A percentile compares a stretch with the other conserved stretches of the same genome.
Evolutionary conservation across 1,140 invertebrate species (phyloP).

Genomic region (Gyrodactylus salaris): DNA sequence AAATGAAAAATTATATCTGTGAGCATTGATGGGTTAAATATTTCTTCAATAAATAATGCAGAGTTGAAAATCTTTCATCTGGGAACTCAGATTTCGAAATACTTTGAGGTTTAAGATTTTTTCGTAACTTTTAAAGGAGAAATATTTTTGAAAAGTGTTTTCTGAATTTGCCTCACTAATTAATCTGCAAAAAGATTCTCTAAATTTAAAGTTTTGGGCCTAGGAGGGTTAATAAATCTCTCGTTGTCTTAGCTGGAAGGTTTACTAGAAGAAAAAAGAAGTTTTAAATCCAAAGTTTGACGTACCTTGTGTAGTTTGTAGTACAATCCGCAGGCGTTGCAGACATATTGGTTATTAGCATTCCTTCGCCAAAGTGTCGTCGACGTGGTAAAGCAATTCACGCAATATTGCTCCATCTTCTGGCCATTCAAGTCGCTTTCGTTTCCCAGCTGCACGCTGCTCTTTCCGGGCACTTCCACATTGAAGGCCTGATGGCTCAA

Average conservation of each 20-base stretch:
- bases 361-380: conserved; percentile 84
- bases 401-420: conserved; percentile 29
- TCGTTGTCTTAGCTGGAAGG: background rate
- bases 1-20: no score
- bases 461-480: no score
- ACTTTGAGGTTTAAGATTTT: no score
- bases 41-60: background rate
- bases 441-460: no score
- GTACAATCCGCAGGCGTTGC: conserved; percentile 85
- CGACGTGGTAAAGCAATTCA: conserved; percentile 66
- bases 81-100: no score
- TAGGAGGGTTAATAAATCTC: background rate
- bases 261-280: no score
- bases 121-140: background rate
- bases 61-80: no score
- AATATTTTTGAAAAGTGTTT: background rate
- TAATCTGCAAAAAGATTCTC: background rate
- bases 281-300: background rate
- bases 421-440: background rate
- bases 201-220: background rate
- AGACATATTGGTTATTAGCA: conserved; percentile 75
- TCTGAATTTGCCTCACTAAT: background rate
- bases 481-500: no score
- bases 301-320: conserved; percentile 64
- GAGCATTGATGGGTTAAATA: no score